A percentile compares a stretch with the other conserved stretches of the same genome.
Evolutionary conservation across 2,888 invertebrate species (phyloP).

Genomic region (Dioctria rufipes): DNA sequence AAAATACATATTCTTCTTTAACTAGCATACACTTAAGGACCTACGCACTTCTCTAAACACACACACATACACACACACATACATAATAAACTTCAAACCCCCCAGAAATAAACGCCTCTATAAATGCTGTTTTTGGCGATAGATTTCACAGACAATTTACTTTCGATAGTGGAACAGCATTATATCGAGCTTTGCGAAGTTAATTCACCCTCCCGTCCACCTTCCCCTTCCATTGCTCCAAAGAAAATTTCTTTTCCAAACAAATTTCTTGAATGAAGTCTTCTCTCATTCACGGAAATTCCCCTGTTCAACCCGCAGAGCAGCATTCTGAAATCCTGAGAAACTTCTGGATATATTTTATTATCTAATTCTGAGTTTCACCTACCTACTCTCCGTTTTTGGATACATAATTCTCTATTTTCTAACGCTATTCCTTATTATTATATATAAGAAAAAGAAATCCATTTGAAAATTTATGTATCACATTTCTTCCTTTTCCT

Average conservation of each 20-base stretch:
- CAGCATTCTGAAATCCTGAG: too few species aligned
- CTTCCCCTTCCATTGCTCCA: neutral
- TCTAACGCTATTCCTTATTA: too few species aligned
- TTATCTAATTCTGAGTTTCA: too few species aligned
- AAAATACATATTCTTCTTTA: too few species aligned
- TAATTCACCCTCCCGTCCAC: neutral
- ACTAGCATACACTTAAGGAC: too few species aligned
- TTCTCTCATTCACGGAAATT: neutral
- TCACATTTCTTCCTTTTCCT: neutral
- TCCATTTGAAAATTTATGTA: neutral
- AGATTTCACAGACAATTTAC: slow-evolving; percentile 4
- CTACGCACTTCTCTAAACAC: too few species aligned
- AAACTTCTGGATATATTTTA: too few species aligned
- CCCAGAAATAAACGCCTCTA: neutral
- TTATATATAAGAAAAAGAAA: neutral
- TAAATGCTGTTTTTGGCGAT: neutral
- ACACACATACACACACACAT: too few species aligned
- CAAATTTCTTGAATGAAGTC: neutral
- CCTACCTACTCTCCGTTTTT: too few species aligned
- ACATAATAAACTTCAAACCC: too few species aligned
- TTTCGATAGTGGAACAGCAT: neutral
- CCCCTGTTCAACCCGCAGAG: neutral
- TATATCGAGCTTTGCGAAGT: slow-evolving; percentile 3
- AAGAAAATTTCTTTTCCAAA: neutral
- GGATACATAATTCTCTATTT: too few species aligned